Conservation (phyloP, 1,140 invertebrate species). For the Coenobita brevimanus region DNA sequence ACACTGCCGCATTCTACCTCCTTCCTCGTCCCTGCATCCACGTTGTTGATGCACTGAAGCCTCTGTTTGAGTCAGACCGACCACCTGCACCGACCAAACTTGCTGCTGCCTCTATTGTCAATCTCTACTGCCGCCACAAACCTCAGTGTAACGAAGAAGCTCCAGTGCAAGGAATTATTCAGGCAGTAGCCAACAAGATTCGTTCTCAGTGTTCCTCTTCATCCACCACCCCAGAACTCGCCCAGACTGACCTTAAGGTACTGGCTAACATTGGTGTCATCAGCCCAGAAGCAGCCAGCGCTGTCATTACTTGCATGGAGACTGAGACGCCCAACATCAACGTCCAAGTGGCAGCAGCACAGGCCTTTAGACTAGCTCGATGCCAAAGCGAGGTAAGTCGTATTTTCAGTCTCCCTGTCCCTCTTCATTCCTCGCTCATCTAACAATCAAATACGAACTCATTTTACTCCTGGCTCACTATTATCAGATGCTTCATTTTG, state of each 20-base stretch:
- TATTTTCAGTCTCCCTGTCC: no score
- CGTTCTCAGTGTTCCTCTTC: constrained; percentile 11
- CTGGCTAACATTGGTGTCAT: constrained; percentile 46
- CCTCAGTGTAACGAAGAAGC: constrained; percentile 3
- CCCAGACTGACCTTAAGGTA: constrained; percentile 20
- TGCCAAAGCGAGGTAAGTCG: no score
- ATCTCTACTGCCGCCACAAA: constrained; percentile 33
- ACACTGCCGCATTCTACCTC: constrained; percentile 38
- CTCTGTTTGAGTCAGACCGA: constrained; percentile 3
- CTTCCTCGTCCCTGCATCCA: constrained; percentile 19
- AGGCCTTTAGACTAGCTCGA: constrained; percentile 12
- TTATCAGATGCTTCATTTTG: no score
- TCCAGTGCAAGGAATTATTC: background rate
- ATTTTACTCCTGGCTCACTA: no score
- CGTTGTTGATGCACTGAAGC: constrained; percentile 9
- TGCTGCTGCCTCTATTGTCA: constrained; percentile 45
- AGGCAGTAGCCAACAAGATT: constrained; percentile 16
- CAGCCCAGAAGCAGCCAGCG: background rate
- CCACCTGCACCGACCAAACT: background rate
- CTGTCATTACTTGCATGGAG: constrained; percentile 10
- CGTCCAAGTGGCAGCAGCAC: constrained; percentile 17
- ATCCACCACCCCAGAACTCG: background rate
- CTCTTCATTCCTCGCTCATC: no score
- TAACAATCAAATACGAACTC: no score
- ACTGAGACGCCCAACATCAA: constrained; percentile 16